Base-by-base conservation (phyloP, 2,888 invertebrate species). In the Eupithecia insigniata region DNA sequence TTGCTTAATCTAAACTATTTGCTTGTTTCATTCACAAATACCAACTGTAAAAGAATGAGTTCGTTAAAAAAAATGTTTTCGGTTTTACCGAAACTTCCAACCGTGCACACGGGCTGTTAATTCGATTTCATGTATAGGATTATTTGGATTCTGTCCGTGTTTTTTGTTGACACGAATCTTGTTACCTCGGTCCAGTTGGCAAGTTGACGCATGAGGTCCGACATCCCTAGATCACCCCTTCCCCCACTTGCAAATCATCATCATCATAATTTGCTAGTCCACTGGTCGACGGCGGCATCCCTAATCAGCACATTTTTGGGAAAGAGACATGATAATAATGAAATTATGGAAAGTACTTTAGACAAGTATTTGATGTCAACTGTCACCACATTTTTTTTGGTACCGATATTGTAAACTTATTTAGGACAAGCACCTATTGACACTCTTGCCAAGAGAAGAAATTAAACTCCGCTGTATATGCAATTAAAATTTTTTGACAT, bases 111-210 rank as follows among this genome's bases (percentile, higher is more conserved):
- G 26, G 1, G n/a, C 30, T 7, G 28, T 80, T 81, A 83, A 83
- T 82, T 81, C 77, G 69, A 78, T 82, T 51, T 78, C 78, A 72
- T 65, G 76, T 81, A 81, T 82, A 76, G 77, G 76, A 78, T 79
- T 79, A 78, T 74, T 68, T 66, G 71, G 73, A 71, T 72, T 70
- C 61, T 14, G 39, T 28, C n/a, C 62, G 68, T 70, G 55, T 70
- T 72, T 73, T 70, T 58, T 73, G 32, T 55, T 65, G 36, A 66
- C 62, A 67, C 36, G 55, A 67, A 51, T 66, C 39, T 62, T 46
- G 66, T 70, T 66, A 58, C 18, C 34, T 16, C 36, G 58, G 36
- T 36, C 34, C 36, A 64, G 34, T 64, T 55, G 55, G 55, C 55
- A 55, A 12, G 26, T 55, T 55, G 55, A 55, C 55, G 55, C 55